Evolutionary conservation across 2,888 invertebrate species (phyloP).

Genomic region (Parascotia fuliginaria): DNA sequence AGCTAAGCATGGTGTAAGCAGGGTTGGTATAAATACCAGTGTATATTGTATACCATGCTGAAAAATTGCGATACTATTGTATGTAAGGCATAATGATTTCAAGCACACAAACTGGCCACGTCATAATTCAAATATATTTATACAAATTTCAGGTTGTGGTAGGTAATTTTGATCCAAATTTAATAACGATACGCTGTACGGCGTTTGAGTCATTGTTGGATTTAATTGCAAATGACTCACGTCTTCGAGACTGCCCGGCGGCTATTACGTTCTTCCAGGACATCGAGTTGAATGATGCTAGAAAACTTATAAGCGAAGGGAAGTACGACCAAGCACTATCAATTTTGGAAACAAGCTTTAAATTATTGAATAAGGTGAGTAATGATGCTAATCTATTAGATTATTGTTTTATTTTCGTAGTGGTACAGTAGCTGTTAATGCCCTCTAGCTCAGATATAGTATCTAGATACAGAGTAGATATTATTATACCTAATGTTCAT

Average conservation of each 20-base stretch:
- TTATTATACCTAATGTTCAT: too few species aligned
- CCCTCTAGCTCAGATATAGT: too few species aligned
- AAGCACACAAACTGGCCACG: too few species aligned
- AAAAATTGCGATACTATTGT: too few species aligned
- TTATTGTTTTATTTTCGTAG: too few species aligned
- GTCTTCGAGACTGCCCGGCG: slow-evolving; percentile 84
- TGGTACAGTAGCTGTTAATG: too few species aligned
- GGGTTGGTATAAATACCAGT: too few species aligned
- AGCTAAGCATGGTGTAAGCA: too few species aligned
- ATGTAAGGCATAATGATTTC: too few species aligned
- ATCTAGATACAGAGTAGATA: too few species aligned
- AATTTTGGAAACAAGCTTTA: slow-evolving; percentile 88
- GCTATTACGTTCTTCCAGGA: slow-evolving; percentile 88
- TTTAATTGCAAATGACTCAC: slow-evolving; percentile 83
- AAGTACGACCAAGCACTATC: slow-evolving; percentile 87
- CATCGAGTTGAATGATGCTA: slow-evolving; percentile 87
- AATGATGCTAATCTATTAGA: too few species aligned
- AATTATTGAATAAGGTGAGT: slow-evolving; percentile 84
- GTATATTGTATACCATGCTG: too few species aligned
- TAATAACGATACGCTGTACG: slow-evolving; percentile 87
- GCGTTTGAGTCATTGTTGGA: slow-evolving; percentile 88
- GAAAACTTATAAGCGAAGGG: slow-evolving; percentile 84
- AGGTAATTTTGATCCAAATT: slow-evolving; percentile 89
- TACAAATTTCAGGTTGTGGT: slow-evolving; percentile 79
- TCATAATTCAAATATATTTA: not conserved